Evolutionary conservation across 2,888 invertebrate genomes (phyloP), one percentile per base, ranked within the genome.

Genomic region (Diploptera punctata): DNA sequence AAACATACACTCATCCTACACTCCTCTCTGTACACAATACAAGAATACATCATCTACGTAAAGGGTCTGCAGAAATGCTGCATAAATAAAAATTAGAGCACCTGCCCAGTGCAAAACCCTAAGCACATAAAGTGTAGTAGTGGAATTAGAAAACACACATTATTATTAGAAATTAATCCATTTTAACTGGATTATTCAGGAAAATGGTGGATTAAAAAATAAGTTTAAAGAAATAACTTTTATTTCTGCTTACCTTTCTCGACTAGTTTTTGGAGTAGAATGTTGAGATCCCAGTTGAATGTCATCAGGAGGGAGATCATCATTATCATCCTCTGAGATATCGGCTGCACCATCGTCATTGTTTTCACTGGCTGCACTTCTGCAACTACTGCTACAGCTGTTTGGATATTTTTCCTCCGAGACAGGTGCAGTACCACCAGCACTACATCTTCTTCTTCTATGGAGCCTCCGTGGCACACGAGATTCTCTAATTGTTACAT

Each of bases 311-410:
- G 65, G 68, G 3, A 68, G 60, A 5, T 67, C 72, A 47, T 81
- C 77, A 75, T 82, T 81, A 76, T 82, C 82, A 76, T 82, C 81
- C 75, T 82, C 82, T 73, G 79, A 79, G 70, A 79, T 78, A 68
- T 82, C 81, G 70, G 81, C 81, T 44, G 79, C 86, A 68, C 81
- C 81, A 29, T 82, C 82, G 49, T 82, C 82, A 52, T 70, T 72
- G 62, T 68, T 73, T 10, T 68, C 75, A 73, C 80, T 82, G 67
- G 81, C 81, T 68, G 87, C 75, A 73, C 80, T 82, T 29, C 71
- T 85, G 84, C 71, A 84, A 84, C 21, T 82, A 80, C 69, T 85
- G 84, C 62, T 86, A 84, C 72, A 86, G 84, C 74, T 83, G n/a
- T 65, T 65, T 3, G 65, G 26, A 65, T 65, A 65, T 10, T 65